A percentile compares a stretch with the other conserved stretches of the same genome.
phyloP scores from a whole-genome alignment of 2,888 invertebrate species.

The Scrobipalpa costella region DNA sequence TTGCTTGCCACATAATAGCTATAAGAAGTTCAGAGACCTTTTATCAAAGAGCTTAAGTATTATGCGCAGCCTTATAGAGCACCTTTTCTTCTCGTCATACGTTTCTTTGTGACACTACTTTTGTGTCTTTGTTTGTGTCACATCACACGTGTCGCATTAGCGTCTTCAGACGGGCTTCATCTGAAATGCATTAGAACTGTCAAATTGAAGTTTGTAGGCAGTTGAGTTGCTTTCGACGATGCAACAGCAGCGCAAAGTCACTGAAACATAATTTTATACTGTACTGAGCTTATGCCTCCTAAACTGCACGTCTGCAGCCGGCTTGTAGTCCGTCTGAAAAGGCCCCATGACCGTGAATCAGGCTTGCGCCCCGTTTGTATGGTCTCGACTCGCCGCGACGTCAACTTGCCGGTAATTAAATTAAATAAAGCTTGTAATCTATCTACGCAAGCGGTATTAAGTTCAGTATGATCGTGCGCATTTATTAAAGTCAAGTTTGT shows the following conservation, averaged over 20 bases:
- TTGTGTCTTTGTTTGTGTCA: neutral
- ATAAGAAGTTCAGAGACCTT: conserved; percentile 6
- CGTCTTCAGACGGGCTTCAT: neutral
- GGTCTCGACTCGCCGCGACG: neutral
- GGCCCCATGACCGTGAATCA: neutral
- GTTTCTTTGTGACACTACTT: neutral
- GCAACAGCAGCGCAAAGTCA: too few species aligned
- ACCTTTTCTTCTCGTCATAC: neutral
- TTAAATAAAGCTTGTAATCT: conserved; percentile 10
- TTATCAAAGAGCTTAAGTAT: neutral
- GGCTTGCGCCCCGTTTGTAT: neutral
- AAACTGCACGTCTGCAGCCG: neutral
- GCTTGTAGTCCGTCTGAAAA: neutral
- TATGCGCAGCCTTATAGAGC: neutral
- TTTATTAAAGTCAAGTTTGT: conserved; percentile 6
- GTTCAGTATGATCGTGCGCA: neutral
- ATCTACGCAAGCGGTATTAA: conserved; percentile 10
- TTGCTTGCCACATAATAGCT: neutral
- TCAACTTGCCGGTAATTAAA: conserved; percentile 4
- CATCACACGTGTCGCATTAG: neutral
- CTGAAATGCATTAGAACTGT: neutral
- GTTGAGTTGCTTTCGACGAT: too few species aligned
- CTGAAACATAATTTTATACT: too few species aligned
- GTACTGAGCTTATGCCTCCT: too few species aligned
- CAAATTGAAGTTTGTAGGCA: neutral